These are phyloP conservation scores for Oligia latruncula DNA, from an alignment of 2,888 invertebrate genomes.

Conservation along the genomic window DNA sequence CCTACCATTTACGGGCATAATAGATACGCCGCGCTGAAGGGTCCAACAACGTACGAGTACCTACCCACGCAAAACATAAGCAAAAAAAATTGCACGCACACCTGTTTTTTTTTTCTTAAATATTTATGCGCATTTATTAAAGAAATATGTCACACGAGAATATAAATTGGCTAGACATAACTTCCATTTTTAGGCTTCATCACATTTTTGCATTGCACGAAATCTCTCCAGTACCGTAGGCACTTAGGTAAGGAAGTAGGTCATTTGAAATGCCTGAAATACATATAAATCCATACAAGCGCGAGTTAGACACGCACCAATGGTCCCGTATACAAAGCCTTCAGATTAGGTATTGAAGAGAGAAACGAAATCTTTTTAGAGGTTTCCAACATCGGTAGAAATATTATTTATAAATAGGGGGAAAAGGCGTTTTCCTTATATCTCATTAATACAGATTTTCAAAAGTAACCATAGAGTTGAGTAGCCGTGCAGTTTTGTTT, in stretches of 20 bases:
- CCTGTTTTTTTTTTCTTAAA: background rate
- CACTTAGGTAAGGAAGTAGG: background rate
- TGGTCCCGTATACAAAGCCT: background rate
- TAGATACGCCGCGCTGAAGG: background rate
- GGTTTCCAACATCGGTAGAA: background rate
- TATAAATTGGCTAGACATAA: background rate
- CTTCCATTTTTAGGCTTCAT: background rate
- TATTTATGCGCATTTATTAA: constrained; percentile 5
- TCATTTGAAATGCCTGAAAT: background rate
- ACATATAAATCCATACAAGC: background rate
- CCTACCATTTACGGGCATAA: constrained; percentile 1
- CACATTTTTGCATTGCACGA: background rate
- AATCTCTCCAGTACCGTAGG: background rate
- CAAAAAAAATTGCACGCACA: background rate
- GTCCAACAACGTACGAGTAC: background rate
- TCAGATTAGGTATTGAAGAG: background rate
- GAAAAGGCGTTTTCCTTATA: background rate
- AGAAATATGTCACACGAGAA: background rate
- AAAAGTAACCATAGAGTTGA: background rate
- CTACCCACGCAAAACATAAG: constrained; percentile 1
- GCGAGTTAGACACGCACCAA: background rate
- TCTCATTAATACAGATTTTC: background rate
- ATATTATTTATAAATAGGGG: background rate
- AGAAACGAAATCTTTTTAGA: background rate
- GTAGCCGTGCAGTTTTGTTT: background rate